Evolutionary conservation across 2,113 vertebrate species (phyloP).

Genomic region (Chionomys nivalis): DNA sequence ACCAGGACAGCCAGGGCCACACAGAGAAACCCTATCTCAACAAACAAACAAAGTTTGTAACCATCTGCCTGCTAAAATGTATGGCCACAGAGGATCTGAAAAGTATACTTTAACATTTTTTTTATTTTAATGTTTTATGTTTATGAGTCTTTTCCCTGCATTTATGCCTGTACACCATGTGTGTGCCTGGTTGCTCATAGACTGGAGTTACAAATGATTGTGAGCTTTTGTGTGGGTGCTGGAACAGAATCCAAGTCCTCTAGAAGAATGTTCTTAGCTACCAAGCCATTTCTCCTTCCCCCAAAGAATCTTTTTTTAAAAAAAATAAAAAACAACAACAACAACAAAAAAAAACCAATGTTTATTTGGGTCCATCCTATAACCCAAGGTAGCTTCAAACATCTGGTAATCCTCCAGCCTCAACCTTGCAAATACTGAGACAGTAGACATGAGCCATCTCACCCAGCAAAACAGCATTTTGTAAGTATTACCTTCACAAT

Average conservation of each 20-base stretch:
- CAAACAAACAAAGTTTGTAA: slow-evolving; percentile 21
- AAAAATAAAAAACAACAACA: no score
- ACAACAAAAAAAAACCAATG: no score
- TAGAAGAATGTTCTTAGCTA: background rate
- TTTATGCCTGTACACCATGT: background rate
- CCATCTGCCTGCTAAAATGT: background rate
- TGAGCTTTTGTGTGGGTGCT: background rate
- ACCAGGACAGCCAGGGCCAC: background rate
- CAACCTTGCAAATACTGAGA: background rate
- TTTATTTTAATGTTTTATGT: background rate
- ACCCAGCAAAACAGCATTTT: background rate
- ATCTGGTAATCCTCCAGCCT: background rate
- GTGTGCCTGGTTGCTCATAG: background rate
- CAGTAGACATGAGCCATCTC: background rate
- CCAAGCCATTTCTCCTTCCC: no score
- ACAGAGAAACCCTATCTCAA: background rate
- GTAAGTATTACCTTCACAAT: slow-evolving; percentile 44
- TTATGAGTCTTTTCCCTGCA: background rate
- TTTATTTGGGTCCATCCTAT: background rate
- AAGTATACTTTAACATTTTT: background rate
- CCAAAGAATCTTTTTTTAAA: background rate
- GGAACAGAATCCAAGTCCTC: background rate
- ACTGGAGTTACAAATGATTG: background rate
- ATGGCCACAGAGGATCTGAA: slow-evolving; percentile 21
- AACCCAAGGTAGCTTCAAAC: background rate